A percentile compares a stretch with the other conserved stretches of the same genome.
phyloP scores from a whole-genome alignment of 2,888 invertebrate species.

The Ochropacha duplaris region DNA sequence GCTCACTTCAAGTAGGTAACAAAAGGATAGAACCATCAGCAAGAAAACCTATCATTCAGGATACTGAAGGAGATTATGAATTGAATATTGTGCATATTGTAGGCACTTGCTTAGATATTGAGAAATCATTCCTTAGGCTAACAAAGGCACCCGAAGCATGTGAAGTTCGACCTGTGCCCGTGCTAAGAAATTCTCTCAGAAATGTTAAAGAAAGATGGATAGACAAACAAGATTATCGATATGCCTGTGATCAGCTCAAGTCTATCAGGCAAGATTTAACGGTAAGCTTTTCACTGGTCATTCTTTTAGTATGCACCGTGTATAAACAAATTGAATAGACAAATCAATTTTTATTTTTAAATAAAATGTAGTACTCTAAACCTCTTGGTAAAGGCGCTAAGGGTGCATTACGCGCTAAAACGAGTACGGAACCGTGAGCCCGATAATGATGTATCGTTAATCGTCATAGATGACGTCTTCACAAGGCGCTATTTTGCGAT shows the following conservation, averaged over 20 bases:
- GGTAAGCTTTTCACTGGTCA: slow-evolving; percentile 81
- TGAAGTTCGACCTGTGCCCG: slow-evolving; percentile 94
- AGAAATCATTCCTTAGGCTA: slow-evolving; percentile 97
- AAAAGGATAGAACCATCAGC: slow-evolving; percentile 55
- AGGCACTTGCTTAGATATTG: slow-evolving; percentile 96
- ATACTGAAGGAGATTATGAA: slow-evolving; percentile 89
- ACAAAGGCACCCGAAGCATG: slow-evolving; percentile 97
- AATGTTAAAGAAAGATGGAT: slow-evolving; percentile 97
- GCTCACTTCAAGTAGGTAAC: slow-evolving; percentile 62
- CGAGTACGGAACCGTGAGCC: no score
- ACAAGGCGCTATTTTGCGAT: no score
- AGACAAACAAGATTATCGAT: slow-evolving; percentile 95
- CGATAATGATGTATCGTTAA: no score
- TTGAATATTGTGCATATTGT: slow-evolving; percentile 94
- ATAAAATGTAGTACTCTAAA: no score
- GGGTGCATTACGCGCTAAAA: no score
- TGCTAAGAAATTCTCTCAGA: slow-evolving; percentile 92
- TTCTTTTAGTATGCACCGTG: no score
- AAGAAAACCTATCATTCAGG: slow-evolving; percentile 78
- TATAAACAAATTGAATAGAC: no score
- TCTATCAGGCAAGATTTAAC: slow-evolving; percentile 99
- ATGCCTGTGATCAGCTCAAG: slow-evolving; percentile 99
- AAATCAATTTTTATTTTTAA: no score
- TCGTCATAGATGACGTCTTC: no score
- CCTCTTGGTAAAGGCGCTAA: no score